Evolutionary conservation across 2,113 vertebrate species (phyloP).

Genomic region (Tragelaphus strepsiceros): DNA sequence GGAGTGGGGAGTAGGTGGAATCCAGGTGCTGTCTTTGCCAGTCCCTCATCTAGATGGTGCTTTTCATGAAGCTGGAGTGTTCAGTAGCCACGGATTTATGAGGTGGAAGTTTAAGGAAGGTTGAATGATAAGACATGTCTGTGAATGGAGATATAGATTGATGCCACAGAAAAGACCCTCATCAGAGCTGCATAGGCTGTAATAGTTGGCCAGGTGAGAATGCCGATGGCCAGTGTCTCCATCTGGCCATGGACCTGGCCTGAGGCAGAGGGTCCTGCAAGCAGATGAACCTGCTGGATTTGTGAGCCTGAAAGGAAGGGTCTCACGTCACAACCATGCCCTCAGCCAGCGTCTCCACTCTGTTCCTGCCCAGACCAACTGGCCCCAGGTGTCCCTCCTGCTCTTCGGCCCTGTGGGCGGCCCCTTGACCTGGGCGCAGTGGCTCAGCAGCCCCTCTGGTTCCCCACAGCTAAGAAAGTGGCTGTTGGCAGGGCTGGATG

Average conservation of each 20-base stretch:
- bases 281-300: fast-evolving
- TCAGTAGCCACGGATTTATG: fast-evolving
- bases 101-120: neutral
- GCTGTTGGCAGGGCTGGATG: fast-evolving
- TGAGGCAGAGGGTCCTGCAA: neutral
- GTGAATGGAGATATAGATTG: fast-evolving
- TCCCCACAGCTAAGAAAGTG: neutral
- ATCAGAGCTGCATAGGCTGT: neutral
- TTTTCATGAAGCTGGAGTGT: neutral
- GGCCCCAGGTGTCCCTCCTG: neutral
- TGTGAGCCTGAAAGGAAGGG: no score
- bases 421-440: fast-evolving
- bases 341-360: neutral
- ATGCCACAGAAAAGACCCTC: neutral
- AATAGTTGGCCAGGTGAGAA: neutral
- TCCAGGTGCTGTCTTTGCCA: no score
- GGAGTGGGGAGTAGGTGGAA: no score
- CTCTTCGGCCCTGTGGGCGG: neutral
- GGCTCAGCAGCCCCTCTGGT: neutral
- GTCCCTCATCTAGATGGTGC: neutral
- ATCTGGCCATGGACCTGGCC: fast-evolving
- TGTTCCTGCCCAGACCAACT: fast-evolving
- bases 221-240: neutral
- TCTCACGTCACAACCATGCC: neutral
- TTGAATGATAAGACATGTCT: neutral